Base-by-base conservation (phyloP, 2,113 vertebrate species). In the Alligator mississippiensis region DNA sequence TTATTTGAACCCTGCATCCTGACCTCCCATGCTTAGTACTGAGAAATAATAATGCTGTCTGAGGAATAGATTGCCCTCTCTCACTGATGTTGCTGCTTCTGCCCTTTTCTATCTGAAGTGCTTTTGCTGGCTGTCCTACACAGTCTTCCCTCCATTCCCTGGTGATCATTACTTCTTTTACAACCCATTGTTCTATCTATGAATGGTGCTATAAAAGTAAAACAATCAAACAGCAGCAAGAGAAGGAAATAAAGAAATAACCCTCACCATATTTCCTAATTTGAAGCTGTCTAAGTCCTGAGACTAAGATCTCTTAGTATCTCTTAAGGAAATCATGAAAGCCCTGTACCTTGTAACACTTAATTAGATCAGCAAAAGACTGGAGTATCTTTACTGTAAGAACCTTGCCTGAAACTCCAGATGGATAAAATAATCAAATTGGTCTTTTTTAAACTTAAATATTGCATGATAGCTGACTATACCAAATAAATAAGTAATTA, bases 91-190 rank as follows among this genome's bases (percentile, higher is more conserved):
- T 60, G 38, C 58, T 79, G 90, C 3, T 17, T 85, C 28, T 30
- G 66, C 0, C 19, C 66, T 17, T 78, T 10, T n/a, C 10, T 47
- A 47, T 47, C 47, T 47, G 47, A 47, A 47, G 47, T 82, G 85
- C 75, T 47, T 28, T 54, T 2, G 18, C 8, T 47, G 78, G 17
- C 9, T 59, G 0, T 0, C 38, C 7, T 78, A 64, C 72, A 8
- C 1, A 9, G 47, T 47, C 68, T 76, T 47, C 6, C 62, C 87
- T 70, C 81, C 9, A 3, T 15, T 60, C 59, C 76, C 72, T 34
- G 38, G 17, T 64, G 13, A 27, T 4, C 59, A 2, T 28, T n/a
- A 60, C 60, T 79, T 54, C 22, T 5, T 58, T 84, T 70, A 3
- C 61, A 47, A 1, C 1, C 7, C 17, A 18, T 76, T 62, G 81